These are phyloP conservation scores for Venturia canescens DNA, from an alignment of 1,140 invertebrate genomes.

Conservation along the genomic window DNA sequence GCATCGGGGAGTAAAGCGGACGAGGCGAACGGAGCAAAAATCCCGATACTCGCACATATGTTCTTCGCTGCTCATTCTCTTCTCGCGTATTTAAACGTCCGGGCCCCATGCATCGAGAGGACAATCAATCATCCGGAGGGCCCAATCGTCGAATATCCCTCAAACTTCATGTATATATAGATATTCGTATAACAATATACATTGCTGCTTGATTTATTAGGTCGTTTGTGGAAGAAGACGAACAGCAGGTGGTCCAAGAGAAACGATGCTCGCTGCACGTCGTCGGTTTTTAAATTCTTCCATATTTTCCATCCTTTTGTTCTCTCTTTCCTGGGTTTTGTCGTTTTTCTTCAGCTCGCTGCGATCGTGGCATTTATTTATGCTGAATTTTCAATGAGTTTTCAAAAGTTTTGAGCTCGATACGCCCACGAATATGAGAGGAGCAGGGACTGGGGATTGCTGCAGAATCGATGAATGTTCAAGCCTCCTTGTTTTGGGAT, in stretches of 20 bases:
- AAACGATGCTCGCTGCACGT: constrained; percentile 1
- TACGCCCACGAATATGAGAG: no score
- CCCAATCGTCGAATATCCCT: constrained; percentile 16
- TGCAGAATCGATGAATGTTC: no score
- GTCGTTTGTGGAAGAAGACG: constrained; percentile 1
- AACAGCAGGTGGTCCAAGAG: constrained; percentile 5
- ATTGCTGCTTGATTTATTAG: constrained; percentile 11
- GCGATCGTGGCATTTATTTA: not conserved
- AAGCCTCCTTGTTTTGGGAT: no score
- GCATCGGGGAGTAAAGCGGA: not conserved
- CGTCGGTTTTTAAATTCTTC: not conserved
- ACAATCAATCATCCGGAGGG: constrained; percentile 1
- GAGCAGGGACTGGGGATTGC: no score
- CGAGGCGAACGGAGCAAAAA: constrained; percentile 15
- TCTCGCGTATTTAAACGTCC: constrained; percentile 16
- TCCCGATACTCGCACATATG: constrained; percentile 19
- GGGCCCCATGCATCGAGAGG: not conserved
- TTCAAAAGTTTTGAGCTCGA: no score
- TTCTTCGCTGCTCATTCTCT: constrained; percentile 5
- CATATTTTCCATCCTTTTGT: not conserved
- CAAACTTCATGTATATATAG: not conserved
- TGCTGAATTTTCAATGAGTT: no score
- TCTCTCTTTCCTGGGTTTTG: not conserved
- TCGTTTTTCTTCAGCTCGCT: not conserved
- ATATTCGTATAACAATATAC: not conserved